Percentiles rank a stretch among this genome's conserved stretches.
Evolutionary conservation across 1,140 invertebrate species (phyloP).

Genomic region (Pseudobourletiella spinata): DNA sequence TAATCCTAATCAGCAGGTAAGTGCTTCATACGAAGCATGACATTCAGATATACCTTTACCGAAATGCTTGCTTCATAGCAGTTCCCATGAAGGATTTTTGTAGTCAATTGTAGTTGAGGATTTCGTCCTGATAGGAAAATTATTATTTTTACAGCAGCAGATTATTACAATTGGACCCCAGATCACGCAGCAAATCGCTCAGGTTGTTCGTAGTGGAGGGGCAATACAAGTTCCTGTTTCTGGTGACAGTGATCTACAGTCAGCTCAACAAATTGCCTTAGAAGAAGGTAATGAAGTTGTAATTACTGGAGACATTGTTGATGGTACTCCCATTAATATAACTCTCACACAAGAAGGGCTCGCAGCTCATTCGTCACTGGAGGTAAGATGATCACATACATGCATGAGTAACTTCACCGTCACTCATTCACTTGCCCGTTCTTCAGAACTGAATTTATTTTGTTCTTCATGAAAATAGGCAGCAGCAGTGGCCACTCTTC

Average conservation of each 20-base stretch:
- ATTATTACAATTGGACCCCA: conserved; percentile 12
- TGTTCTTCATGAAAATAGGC: no score
- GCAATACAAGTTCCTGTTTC: conserved; percentile 10
- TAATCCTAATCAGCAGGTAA: conserved; percentile 9
- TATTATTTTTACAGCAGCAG: no score
- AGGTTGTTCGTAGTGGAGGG: conserved; percentile 12
- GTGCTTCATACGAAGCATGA: neutral
- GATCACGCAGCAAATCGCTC: conserved; percentile 12
- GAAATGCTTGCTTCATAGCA: no score
- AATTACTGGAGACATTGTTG: conserved; percentile 9
- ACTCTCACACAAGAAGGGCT: conserved; percentile 15
- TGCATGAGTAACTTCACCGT: neutral
- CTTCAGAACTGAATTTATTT: no score
- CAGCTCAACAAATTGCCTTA: conserved; percentile 1
- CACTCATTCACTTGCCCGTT: no score
- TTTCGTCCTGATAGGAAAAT: no score
- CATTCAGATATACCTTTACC: no score
- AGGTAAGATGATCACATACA: neutral
- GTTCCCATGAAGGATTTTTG: no score
- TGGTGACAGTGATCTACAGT: neutral
- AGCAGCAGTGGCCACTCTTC: conserved; percentile 10
- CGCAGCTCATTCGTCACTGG: conserved; percentile 7
- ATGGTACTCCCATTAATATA: conserved; percentile 21
- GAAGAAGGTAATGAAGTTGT: conserved; percentile 16
- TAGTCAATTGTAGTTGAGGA: neutral